These are phyloP conservation scores for Lampris incognitus DNA, from an alignment of 2,113 vertebrate species.

Conservation along the genomic window DNA sequence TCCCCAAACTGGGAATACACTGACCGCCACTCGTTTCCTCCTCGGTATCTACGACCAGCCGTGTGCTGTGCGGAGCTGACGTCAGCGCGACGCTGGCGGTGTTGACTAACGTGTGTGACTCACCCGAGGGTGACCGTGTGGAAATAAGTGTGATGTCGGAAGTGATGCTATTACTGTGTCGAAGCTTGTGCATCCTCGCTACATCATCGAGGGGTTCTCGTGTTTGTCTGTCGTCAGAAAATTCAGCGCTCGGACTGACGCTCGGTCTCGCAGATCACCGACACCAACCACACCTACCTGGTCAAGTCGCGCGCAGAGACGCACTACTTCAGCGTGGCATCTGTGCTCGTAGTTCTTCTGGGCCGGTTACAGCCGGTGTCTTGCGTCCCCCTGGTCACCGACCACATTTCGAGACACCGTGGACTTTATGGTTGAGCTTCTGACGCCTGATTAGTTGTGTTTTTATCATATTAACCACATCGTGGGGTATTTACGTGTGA, in stretches of 20 bases:
- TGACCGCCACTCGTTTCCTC: too few species aligned
- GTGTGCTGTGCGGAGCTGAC: slow-evolving; percentile 27
- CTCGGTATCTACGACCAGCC: slow-evolving; percentile 2
- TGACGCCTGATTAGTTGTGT: neutral
- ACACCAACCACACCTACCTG: neutral
- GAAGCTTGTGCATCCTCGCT: slow-evolving; percentile 6
- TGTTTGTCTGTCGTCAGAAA: slow-evolving; percentile 12
- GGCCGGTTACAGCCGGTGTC: slow-evolving; percentile 8
- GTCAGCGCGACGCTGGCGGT: slow-evolving; percentile 17
- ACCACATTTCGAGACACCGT: neutral
- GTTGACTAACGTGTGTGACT: neutral
- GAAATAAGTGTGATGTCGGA: slow-evolving; percentile 63
- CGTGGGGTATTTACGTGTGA: slow-evolving; percentile 6
- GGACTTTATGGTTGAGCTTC: slow-evolving; percentile 6
- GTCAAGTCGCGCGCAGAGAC: slow-evolving; percentile 3
- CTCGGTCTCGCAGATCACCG: neutral
- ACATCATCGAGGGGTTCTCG: slow-evolving; percentile 25
- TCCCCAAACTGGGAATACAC: neutral
- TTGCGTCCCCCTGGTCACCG: neutral
- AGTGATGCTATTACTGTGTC: slow-evolving; percentile 35
- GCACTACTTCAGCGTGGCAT: slow-evolving; percentile 3
- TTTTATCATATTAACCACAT: slow-evolving; percentile 11
- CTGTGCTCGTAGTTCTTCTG: slow-evolving; percentile 1
- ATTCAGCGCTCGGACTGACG: neutral
- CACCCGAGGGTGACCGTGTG: slow-evolving; percentile 38